These are phyloP conservation scores for Carassius carassius DNA, from an alignment of 2,113 vertebrate species.

Conservation along the genomic window DNA sequence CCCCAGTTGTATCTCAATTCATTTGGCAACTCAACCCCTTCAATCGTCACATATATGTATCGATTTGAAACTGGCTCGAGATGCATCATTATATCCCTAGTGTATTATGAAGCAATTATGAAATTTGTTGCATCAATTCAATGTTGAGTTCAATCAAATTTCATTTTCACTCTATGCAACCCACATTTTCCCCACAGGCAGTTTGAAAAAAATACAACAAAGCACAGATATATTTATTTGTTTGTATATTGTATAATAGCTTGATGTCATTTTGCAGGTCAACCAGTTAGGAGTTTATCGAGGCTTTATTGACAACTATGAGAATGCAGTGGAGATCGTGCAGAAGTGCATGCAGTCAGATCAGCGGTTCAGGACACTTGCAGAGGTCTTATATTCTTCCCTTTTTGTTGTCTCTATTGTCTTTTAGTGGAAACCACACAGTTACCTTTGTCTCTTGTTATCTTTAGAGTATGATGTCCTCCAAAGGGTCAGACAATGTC, in stretches of 20 bases:
- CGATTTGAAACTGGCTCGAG: no score
- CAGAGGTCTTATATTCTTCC: conserved; percentile 66
- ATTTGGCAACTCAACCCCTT: no score
- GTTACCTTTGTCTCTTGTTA: not conserved
- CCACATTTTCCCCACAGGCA: no score
- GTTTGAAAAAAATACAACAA: no score
- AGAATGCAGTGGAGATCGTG: conserved; percentile 70
- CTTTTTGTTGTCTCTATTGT: not conserved
- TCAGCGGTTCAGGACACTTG: conserved; percentile 71
- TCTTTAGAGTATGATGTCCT: conserved; percentile 72
- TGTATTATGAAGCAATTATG: no score
- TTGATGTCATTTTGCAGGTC: conserved; percentile 62
- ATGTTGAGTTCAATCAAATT: no score
- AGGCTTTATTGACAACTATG: conserved; percentile 77
- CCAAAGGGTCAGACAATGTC: conserved; percentile 64
- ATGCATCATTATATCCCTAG: no score
- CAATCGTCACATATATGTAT: no score
- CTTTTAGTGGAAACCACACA: no score
- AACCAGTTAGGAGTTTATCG: conserved; percentile 75
- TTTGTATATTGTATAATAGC: not conserved
- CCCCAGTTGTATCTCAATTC: no score
- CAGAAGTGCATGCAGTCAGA: conserved; percentile 68
- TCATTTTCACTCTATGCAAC: no score
- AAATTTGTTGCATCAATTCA: no score
- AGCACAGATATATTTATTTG: not conserved